Evolutionary conservation across 2,113 vertebrate species (phyloP), one percentile per base, ranked within the genome.

Genomic region (Vidua macroura): DNA sequence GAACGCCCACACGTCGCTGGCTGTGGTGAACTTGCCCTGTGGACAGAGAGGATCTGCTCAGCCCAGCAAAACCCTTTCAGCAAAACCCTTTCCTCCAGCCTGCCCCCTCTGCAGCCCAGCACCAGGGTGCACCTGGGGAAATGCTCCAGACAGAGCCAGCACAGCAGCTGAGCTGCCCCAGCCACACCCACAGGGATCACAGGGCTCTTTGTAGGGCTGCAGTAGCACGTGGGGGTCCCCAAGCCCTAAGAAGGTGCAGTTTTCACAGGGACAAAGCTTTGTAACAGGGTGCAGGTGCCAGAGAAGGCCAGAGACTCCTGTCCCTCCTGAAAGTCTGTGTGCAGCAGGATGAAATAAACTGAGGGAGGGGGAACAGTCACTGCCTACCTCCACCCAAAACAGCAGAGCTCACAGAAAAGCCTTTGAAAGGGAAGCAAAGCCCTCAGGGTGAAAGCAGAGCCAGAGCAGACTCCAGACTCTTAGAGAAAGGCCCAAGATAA

Each of bases 21-120:
- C 99, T 53, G 99, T 99, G 74, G 99, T 99, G 97, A 99, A 99
- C 89, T 99, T 99, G 63, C 99, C 99, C 99, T 99, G 90, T 3
- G 64, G 81, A 86, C 60, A 92, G 7, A 94, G 33, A 67, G 48
- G 28, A 73, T 14, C 14, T 11, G 19, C 67, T 73, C 35, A 93
- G 48, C 21, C 30, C 12, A 60, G 60, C 22, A 86, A 62, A 75
- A 27, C 8, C 19, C 16, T 11, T 13, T 13, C 12, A 60, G 60
- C 22, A 84, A 62, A 75, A 27, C 8, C 18, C 16, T 11, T 13
- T 13, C 41, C 12, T 41, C 3, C 67, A 20, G 25, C 0, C 31
- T 15, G 31, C 33, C 4, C 11, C 35, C n/a, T 33, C 23, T 13
- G 85, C 66, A 67, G 83, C 67, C 33, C 6, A 21, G 13, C 20